These are phyloP conservation scores for Acomys russatus DNA, from an alignment of 2,797 vertebrate genomes.

Conservation along the genomic window DNA sequence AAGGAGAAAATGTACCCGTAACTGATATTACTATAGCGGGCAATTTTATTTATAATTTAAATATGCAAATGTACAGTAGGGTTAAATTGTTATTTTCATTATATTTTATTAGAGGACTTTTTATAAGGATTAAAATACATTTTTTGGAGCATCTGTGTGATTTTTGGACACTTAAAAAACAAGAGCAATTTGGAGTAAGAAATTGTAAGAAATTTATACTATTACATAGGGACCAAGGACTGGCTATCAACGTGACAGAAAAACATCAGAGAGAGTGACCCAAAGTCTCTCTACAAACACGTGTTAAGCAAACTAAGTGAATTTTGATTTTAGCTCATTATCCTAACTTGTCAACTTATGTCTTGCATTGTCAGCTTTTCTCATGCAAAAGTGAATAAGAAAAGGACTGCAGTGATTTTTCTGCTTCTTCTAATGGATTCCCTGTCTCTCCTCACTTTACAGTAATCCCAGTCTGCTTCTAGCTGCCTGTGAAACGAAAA, in stretches of 20 bases:
- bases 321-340: not conserved
- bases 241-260: not conserved
- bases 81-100: not conserved
- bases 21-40: not conserved
- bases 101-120: not conserved
- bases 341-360: not conserved
- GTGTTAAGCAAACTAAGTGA: not conserved
- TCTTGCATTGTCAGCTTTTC: not conserved
- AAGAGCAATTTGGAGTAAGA: slow-evolving; percentile 1
- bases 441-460: not conserved
- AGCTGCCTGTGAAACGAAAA: not conserved
- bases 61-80: not conserved
- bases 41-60: not conserved
- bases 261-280: not conserved
- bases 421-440: not conserved
- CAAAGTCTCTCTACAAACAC: not conserved
- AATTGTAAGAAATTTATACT: not conserved
- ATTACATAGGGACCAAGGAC: not conserved
- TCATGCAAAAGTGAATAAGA: not conserved
- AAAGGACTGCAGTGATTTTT: not conserved
- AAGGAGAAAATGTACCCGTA: not conserved
- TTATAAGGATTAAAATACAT: not conserved
- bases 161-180: not conserved
- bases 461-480: not conserved
- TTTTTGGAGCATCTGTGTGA: rapidly evolving